phyloP scores from a whole-genome alignment of 2,888 invertebrate species.

The Nysson spinosus region DNA sequence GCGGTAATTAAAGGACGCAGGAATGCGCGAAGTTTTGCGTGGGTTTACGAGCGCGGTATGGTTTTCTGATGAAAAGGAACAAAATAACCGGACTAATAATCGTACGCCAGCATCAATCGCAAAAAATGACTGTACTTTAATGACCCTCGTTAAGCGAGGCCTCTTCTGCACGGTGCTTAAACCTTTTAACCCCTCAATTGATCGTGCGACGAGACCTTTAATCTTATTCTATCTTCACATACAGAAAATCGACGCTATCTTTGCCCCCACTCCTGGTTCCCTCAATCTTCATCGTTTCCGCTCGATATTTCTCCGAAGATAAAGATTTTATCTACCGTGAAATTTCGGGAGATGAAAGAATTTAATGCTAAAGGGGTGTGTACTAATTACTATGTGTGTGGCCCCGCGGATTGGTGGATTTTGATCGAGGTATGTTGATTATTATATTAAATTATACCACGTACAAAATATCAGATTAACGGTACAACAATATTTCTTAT shows the following conservation, averaged over 20 bases:
- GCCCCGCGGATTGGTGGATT: too few relatives aligned
- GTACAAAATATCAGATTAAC: too few relatives aligned
- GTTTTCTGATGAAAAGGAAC: conserved; percentile 30
- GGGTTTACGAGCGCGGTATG: conserved; percentile 35
- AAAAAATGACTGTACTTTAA: conserved; percentile 32
- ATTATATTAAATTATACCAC: too few relatives aligned
- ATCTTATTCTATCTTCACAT: conserved; percentile 44
- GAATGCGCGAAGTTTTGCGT: conserved; percentile 27
- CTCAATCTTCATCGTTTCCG: too few relatives aligned
- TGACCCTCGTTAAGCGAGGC: conserved; percentile 32
- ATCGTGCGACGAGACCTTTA: conserved; percentile 55
- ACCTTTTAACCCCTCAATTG: conserved; percentile 63
- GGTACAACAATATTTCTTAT: too few relatives aligned
- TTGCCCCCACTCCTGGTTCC: too few relatives aligned
- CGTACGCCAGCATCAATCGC: conserved; percentile 36
- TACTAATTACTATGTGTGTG: too few relatives aligned
- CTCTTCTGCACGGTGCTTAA: conserved; percentile 39
- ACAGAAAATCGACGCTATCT: too few relatives aligned
- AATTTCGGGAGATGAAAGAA: too few relatives aligned
- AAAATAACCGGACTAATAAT: conserved; percentile 37
- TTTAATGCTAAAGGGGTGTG: too few relatives aligned
- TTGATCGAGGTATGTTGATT: too few relatives aligned
- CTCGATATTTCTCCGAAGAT: conserved; percentile 15
- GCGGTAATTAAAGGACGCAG: conserved; percentile 5
- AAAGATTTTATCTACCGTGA: too few relatives aligned